Base-by-base conservation (phyloP, 1,140 invertebrate genomes). In the Psilanteris sp. region DNA sequence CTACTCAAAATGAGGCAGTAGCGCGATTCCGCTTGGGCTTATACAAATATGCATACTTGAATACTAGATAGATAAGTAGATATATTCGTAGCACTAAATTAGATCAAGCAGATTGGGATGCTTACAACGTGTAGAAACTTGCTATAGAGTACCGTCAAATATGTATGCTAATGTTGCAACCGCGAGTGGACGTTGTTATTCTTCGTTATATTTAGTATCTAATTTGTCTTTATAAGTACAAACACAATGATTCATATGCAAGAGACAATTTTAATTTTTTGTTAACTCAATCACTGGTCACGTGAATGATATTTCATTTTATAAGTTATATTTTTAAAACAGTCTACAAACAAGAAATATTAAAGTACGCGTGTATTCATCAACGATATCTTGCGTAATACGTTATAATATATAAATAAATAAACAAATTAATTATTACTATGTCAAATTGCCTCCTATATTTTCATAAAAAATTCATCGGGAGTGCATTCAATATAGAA, bases 61-160 rank as follows among this genome's bases (percentile, higher is more conserved):
- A 77, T 64, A 64, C 57, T 54, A 39, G 72, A 76, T 61, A 70
- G 57, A 75, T 76, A 76, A 70, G 73, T 55, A 68, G 43, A 71
- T 77, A 77, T 37, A 59, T 54, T 36, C 61, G 29, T 41, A 11
- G 46, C 29, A 57, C 36, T 62, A 55, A 55, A 61, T 76, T 70
- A 76, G 73, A 76, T 76, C 64, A 9, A 29, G 14, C 24, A 76
- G 57, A 76, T 76, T 71, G 46, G 52, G 59, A 77, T 66, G 52
- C 52, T 67, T 29, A 14, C 66, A 66, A 54, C 41, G 57, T 36
- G 39, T 46, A 61, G 36, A 34, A 59, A 57, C 52, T 46, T 66
- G 52, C 52, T 59, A 43, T 57, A 36, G 52, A 41, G 43, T 70
- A 39, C 46, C 31, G 20, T 22, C 34, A 20, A 61, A 57, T 43